These are phyloP conservation scores for Coleophora flavipennella DNA, from an alignment of 2,888 invertebrate genomes.

Conservation along the genomic window DNA sequence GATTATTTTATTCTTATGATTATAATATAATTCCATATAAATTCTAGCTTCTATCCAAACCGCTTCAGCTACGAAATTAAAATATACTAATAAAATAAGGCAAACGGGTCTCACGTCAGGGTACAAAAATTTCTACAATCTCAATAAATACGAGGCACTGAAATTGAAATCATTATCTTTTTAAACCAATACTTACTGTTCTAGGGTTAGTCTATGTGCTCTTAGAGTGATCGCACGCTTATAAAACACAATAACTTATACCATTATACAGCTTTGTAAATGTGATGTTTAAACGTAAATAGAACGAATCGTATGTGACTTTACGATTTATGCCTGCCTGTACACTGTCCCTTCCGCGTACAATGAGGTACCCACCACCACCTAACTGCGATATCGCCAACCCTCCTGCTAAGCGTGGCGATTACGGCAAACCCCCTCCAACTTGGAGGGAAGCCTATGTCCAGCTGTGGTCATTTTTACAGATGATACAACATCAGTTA, in stretches of 20 bases:
- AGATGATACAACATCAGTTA: too few species aligned
- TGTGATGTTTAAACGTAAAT: too few species aligned
- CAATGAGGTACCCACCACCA: too few species aligned
- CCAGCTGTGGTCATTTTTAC: too few species aligned
- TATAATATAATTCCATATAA: constrained; percentile 17
- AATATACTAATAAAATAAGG: constrained; percentile 66
- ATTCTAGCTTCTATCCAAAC: constrained; percentile 39
- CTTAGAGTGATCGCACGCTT: too few species aligned
- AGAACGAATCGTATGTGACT: too few species aligned
- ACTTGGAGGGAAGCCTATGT: too few species aligned
- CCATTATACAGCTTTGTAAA: constrained; percentile 5
- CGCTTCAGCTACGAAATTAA: constrained; percentile 39
- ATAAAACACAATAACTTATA: constrained; percentile 8
- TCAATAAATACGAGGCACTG: constrained; percentile 56
- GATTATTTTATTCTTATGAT: background rate
- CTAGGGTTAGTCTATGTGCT: constrained; percentile 18
- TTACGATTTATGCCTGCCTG: too few species aligned
- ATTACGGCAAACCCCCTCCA: too few species aligned
- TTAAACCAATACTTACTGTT: constrained; percentile 26
- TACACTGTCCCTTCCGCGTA: too few species aligned
- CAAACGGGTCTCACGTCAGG: constrained; percentile 60
- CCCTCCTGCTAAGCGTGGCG: too few species aligned
- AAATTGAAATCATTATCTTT: constrained; percentile 50
- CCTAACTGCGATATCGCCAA: too few species aligned
- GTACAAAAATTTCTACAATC: constrained; percentile 50